Evolutionary conservation across 2,888 invertebrate species (phyloP).

Genomic region (Busseola fusca): DNA sequence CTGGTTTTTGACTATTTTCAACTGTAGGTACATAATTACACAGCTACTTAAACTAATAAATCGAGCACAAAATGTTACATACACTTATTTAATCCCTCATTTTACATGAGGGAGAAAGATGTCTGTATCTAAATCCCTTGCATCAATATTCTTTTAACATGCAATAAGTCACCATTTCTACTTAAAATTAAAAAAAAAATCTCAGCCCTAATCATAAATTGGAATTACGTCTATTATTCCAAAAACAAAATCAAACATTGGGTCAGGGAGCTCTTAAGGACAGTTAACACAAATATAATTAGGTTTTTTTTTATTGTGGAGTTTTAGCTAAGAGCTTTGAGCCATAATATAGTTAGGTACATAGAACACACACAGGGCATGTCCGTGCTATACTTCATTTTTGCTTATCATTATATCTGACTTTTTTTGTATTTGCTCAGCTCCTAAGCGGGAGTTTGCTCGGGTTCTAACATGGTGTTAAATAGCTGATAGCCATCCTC

Average conservation of each 20-base stretch:
- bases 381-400: not conserved
- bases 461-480: not conserved
- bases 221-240: not conserved
- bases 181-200: not conserved
- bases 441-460: no score
- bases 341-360: no score
- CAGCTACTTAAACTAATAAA: not conserved
- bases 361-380: not conserved
- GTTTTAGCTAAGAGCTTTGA: no score
- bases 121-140: not conserved
- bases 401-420: not conserved
- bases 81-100: not conserved
- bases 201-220: not conserved
- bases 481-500: not conserved
- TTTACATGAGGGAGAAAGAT: not conserved
- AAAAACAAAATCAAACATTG: not conserved
- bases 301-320: no score
- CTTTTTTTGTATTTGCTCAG: not conserved
- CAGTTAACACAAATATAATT: not conserved
- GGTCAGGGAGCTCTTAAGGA: no score
- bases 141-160: not conserved
- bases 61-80: not conserved
- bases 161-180: not conserved
- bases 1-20: conserved; percentile 7
- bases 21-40: conserved; percentile 2